Evolutionary conservation across 2,113 vertebrate genomes (phyloP).

Genomic region (Echinops telfairi): DNA sequence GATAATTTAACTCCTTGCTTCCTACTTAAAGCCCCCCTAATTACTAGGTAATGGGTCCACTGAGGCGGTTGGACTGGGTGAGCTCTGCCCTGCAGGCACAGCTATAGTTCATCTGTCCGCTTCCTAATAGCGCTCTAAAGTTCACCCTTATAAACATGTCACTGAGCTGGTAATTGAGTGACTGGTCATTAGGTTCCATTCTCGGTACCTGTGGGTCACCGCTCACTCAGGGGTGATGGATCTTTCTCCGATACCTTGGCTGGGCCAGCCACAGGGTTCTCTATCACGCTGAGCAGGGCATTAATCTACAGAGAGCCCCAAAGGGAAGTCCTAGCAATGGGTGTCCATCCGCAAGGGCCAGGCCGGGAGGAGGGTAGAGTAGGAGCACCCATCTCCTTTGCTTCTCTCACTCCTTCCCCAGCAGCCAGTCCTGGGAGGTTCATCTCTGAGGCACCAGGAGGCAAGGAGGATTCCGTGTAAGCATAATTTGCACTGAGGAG

Average conservation of each 20-base stretch:
- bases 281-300: conserved; percentile 75
- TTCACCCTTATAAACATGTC: conserved; percentile 99
- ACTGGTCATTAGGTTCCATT: conserved; percentile 93
- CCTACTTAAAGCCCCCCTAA: conserved; percentile 95
- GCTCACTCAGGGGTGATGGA: conserved; percentile 96
- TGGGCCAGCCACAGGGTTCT: conserved; percentile 83
- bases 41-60: conserved; percentile 96
- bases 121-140: conserved; percentile 96
- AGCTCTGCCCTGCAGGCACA: conserved; percentile 90
- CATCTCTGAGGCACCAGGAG: neutral
- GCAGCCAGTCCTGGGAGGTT: neutral
- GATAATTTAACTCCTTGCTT: conserved; percentile 99
- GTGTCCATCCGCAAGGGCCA: neutral
- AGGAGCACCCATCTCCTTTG: neutral
- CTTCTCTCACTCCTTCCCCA: neutral
- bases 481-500: neutral
- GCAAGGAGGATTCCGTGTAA: neutral
- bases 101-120: conserved; percentile 91
- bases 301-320: neutral
- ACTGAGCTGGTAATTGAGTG: conserved; percentile 94
- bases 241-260: conserved; percentile 92
- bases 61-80: conserved; percentile 92
- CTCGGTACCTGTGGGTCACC: conserved; percentile 93
- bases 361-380: neutral
- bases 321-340: neutral